Percentiles rank a stretch among this genome's conserved stretches.
phyloP scores from a whole-genome alignment of 2,888 invertebrate species.

The Epirrhoe alternata region DNA sequence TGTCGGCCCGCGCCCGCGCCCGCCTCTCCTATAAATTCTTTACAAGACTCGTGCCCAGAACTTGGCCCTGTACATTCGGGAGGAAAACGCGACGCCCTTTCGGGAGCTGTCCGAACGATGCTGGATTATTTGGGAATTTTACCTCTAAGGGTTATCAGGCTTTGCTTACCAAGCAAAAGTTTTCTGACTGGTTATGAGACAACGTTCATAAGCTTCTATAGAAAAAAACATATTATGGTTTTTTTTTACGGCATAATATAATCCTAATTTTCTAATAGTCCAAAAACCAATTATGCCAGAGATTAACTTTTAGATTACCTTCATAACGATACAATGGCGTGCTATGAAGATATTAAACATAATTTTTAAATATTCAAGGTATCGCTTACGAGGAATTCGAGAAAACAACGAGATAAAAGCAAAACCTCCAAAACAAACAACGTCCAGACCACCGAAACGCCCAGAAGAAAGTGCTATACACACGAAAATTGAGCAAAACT shows the following conservation, averaged over 20 bases:
- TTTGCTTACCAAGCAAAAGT: background rate
- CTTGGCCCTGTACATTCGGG: constrained; percentile 77
- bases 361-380: background rate
- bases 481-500: constrained; percentile 29
- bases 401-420: constrained; percentile 15
- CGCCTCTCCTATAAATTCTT: constrained; percentile 81
- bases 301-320: background rate
- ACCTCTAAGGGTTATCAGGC: background rate
- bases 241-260: no score
- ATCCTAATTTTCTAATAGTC: background rate
- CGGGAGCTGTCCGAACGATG: background rate
- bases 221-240: no score
- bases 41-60: constrained; percentile 77
- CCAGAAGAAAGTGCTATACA: constrained; percentile 31
- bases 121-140: background rate
- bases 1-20: constrained; percentile 37
- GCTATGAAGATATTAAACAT: background rate
- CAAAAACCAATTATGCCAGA: background rate
- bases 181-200: background rate
- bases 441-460: constrained; percentile 13
- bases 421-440: constrained; percentile 18
- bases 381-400: constrained; percentile 1
- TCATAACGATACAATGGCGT: background rate
- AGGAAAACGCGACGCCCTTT: constrained; percentile 60
- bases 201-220: background rate